Evolutionary conservation across 2,113 vertebrate species (phyloP), one percentile per base, ranked within the genome.

Genomic region (Stomatorhinus ivindoensis): DNA sequence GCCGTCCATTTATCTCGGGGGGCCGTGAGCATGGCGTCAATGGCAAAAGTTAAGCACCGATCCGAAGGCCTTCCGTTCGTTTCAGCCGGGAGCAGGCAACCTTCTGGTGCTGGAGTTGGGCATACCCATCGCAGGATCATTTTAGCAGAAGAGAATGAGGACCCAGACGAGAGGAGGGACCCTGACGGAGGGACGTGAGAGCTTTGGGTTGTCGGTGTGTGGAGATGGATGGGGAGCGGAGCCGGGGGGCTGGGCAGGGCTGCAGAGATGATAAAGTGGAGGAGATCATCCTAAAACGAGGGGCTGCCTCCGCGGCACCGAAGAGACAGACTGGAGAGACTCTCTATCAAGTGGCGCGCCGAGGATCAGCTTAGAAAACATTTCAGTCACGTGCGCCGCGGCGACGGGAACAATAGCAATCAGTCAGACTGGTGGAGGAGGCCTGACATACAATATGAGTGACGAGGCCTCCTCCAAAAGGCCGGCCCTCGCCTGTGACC

Each of bases 401-500:
- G 86, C 65, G 58, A 69, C 87, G 76, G 48, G 86, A 91, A 91
- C 90, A 91, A 90, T 84, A 87, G 76, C 80, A 88, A 90, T 92
- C 91, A 88, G 88, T 93, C 91, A 91, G 65, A 48, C 65, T 87
- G 58, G 44, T 53, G 7, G 55, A 15, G 47, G 48, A 61, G 51
- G 88, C 48, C 61, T 87, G 90, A 88, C 91, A 83, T 53, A 24
- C 46, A 65, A 69, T 90, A 88, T 92, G 91, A 92, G 90, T 91
- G 92, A 92, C 91, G 91, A 91, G 89, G 11, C 69, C 19, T 84
- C 82, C 19, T n/a, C 89, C 86, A 89, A 90, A 89, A 91, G 89
- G 88, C 89, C 76, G 69, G 61, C 82, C 82, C 90, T 92, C 91
- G 91, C 87, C 89, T 90, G 90, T 88, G 90, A 91, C 89, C 90